phyloP scores from a whole-genome alignment of 2,888 invertebrate genomes.

The Apamea epomidion region DNA sequence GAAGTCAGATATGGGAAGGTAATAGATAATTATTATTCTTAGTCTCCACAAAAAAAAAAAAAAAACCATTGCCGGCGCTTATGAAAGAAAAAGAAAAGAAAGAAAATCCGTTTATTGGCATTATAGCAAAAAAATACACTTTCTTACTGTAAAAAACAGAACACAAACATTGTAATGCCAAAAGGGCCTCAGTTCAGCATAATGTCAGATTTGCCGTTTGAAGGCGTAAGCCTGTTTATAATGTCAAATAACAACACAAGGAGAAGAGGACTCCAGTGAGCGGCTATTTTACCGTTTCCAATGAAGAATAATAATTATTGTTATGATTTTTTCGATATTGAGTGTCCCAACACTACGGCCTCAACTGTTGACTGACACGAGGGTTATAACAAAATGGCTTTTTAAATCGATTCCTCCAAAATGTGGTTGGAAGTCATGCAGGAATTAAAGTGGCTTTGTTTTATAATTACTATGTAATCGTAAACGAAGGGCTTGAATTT shows the following conservation, averaged over 20 bases:
- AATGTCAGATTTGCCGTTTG: too few relatives aligned
- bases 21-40: neutral
- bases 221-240: neutral
- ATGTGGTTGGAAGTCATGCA: constrained; percentile 22
- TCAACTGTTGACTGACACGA: constrained; percentile 33
- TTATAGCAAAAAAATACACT: neutral
- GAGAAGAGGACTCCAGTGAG: neutral
- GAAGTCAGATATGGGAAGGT: neutral
- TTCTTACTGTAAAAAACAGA: neutral
- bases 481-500: neutral
- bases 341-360: constrained; percentile 27
- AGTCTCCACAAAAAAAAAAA: too few relatives aligned
- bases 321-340: constrained; percentile 21
- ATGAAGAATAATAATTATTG: neutral
- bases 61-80: neutral
- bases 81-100: neutral
- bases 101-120: neutral
- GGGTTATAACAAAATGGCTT: constrained; percentile 46
- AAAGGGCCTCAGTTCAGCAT: neutral
- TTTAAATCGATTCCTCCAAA: constrained; percentile 43
- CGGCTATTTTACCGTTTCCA: neutral
- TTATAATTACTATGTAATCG: constrained; percentile 24
- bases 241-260: neutral
- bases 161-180: neutral
- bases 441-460: constrained; percentile 24